Evolutionary conservation across 2,888 invertebrate species (phyloP).

Genomic region (Plebejus argus): DNA sequence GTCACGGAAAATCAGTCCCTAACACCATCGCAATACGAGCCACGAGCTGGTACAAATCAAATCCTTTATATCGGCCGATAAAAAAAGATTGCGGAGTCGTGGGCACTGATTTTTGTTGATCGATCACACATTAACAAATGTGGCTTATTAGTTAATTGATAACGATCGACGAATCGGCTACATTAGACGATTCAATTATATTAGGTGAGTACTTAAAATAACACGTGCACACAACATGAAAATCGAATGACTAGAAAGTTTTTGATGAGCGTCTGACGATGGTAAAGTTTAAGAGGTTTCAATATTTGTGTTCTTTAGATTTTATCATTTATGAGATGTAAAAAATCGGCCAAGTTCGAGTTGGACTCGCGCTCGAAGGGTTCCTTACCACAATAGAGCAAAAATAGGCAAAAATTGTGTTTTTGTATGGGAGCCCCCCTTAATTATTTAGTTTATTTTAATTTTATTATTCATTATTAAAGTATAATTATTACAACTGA

Average conservation of each 20-base stretch:
- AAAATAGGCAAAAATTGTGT: too few relatives aligned
- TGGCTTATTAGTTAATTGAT: slow-evolving; percentile 15
- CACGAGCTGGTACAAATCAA: slow-evolving; percentile 5
- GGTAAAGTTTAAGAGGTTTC: too few relatives aligned
- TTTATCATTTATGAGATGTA: too few relatives aligned
- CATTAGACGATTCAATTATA: slow-evolving; percentile 14
- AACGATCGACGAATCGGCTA: slow-evolving; percentile 20
- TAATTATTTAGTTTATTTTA: too few relatives aligned
- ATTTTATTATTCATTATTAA: too few relatives aligned
- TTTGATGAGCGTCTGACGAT: background rate
- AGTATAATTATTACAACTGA: too few relatives aligned
- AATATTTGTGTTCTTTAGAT: too few relatives aligned
- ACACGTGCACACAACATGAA: background rate
- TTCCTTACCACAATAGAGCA: too few relatives aligned
- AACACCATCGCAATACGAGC: background rate
- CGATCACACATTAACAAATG: slow-evolving; percentile 16
- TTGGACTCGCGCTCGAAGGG: too few relatives aligned
- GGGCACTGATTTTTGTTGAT: slow-evolving; percentile 26
- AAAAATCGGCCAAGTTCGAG: too few relatives aligned
- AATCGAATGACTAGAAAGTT: background rate
- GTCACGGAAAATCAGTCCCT: background rate
- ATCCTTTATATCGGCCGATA: background rate
- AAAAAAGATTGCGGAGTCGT: slow-evolving; percentile 16
- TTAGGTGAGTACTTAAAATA: background rate
- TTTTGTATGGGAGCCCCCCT: too few relatives aligned